phyloP scores from a whole-genome alignment of 2,888 invertebrate species.

The Eristalinus aeneus region DNA sequence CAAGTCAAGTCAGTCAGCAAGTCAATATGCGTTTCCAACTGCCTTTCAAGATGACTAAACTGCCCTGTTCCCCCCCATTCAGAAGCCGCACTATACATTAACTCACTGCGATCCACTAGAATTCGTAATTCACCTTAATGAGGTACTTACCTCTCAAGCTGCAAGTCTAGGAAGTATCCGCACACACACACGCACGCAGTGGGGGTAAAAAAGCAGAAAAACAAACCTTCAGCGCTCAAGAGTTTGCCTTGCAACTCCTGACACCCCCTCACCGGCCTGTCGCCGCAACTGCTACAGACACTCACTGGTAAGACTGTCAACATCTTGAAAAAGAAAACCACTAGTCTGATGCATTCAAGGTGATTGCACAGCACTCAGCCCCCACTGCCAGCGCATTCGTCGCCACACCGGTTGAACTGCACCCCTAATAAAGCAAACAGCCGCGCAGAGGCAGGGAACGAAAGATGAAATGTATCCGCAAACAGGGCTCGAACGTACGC shows the following conservation, averaged over 20 bases:
- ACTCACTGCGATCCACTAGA: not conserved
- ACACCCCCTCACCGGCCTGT: not conserved
- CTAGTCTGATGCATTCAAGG: conserved; percentile 4
- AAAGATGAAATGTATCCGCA: conserved; percentile 72
- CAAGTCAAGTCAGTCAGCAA: not conserved
- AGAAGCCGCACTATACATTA: not conserved
- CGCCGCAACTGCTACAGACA: not conserved
- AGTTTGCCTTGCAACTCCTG: conserved; percentile 33
- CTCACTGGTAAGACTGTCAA: conserved; percentile 34
- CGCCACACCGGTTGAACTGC: conserved; percentile 1
- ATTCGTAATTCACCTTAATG: conserved; percentile 59
- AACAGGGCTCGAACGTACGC: conserved; percentile 66
- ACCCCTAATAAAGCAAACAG: conserved; percentile 68
- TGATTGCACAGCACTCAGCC: not conserved
- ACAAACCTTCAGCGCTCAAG: conserved; percentile 40
- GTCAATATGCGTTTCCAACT: not conserved
- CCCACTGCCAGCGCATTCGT: not conserved
- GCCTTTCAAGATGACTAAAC: not conserved
- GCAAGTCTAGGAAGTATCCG: not conserved
- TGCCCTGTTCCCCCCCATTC: not conserved
- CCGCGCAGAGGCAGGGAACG: conserved; percentile 5
- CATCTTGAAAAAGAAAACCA: conserved; percentile 57
- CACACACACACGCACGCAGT: not conserved
- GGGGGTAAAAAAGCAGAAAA: conserved; percentile 9
- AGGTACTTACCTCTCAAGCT: conserved; percentile 25